Percentiles rank a stretch among this genome's conserved stretches.
Conservation (phyloP, 2,888 invertebrate species). For the Aromia moschata region DNA sequence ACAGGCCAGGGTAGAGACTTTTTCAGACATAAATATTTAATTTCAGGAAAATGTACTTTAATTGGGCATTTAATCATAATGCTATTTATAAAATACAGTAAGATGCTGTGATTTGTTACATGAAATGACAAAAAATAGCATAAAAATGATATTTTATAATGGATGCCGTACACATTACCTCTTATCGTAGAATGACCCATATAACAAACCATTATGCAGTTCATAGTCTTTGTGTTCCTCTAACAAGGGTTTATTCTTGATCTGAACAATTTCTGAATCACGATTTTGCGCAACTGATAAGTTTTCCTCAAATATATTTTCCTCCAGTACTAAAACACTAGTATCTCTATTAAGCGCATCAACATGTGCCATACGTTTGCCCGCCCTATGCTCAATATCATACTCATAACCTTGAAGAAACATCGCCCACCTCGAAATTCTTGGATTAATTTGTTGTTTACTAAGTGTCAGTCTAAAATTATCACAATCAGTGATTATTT, state of each 20-base stretch:
- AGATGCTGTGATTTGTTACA: too few species aligned
- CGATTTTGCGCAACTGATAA: not conserved
- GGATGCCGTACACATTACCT: too few species aligned
- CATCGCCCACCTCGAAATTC: conserved; percentile 30
- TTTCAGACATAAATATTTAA: too few species aligned
- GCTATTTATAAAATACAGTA: too few species aligned
- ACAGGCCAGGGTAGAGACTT: too few species aligned
- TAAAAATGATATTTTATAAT: too few species aligned
- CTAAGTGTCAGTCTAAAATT: conserved; percentile 33
- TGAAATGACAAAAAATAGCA: too few species aligned
- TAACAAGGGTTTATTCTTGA: not conserved
- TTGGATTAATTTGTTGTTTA: conserved; percentile 29
- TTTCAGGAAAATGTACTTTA: too few species aligned
- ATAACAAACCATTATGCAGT: not conserved
- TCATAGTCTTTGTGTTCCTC: not conserved
- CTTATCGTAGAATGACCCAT: too few species aligned
- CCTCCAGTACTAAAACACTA: conserved; percentile 30
- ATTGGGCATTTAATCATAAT: too few species aligned
- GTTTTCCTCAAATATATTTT: conserved; percentile 31
- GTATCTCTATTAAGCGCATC: conserved; percentile 31
- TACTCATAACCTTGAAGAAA: conserved; percentile 32
- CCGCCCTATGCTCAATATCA: conserved; percentile 29
- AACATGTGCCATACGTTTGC: conserved; percentile 29
- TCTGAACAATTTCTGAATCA: not conserved
- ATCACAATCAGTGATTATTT: conserved; percentile 42